phyloP scores from a whole-genome alignment of 2,888 invertebrate genomes.

The Phymatocera aterrima region DNA sequence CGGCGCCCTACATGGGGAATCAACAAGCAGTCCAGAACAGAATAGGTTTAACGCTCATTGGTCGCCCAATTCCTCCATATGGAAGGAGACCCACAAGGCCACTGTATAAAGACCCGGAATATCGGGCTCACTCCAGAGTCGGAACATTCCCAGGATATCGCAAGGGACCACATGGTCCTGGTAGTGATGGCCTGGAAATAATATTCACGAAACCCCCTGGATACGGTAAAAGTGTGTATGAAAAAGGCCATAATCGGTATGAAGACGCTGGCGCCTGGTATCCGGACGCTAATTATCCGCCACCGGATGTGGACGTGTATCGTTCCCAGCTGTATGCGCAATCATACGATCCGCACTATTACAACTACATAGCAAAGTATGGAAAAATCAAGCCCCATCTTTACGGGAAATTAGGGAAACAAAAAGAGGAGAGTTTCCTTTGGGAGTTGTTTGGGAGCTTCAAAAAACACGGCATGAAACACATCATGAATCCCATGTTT shows the following conservation, averaged over 20 bases:
- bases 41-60: background rate
- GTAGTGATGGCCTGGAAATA: slow-evolving; percentile 56
- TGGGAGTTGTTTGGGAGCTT: slow-evolving; percentile 65
- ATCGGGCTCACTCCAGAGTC: slow-evolving; percentile 34
- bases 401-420: slow-evolving; percentile 63
- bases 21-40: background rate
- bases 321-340: slow-evolving; percentile 69
- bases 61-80: background rate
- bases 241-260: slow-evolving; percentile 50
- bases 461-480: slow-evolving; percentile 69
- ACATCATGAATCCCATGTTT: slow-evolving; percentile 70
- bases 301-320: slow-evolving; percentile 61
- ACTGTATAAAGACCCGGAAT: background rate
- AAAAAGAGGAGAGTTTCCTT: slow-evolving; percentile 63
- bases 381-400: slow-evolving; percentile 69
- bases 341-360: slow-evolving; percentile 70
- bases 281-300: slow-evolving; percentile 56
- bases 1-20: background rate
- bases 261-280: slow-evolving; percentile 63
- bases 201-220: slow-evolving; percentile 66
- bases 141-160: slow-evolving; percentile 13
- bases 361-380: slow-evolving; percentile 69
- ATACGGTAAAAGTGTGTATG: slow-evolving; percentile 50
- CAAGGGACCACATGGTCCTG: background rate
- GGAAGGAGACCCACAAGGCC: background rate